Evolutionary conservation across 2,888 invertebrate genomes (phyloP), one percentile per base, ranked within the genome.

Genomic region (Plebejus anna): DNA sequence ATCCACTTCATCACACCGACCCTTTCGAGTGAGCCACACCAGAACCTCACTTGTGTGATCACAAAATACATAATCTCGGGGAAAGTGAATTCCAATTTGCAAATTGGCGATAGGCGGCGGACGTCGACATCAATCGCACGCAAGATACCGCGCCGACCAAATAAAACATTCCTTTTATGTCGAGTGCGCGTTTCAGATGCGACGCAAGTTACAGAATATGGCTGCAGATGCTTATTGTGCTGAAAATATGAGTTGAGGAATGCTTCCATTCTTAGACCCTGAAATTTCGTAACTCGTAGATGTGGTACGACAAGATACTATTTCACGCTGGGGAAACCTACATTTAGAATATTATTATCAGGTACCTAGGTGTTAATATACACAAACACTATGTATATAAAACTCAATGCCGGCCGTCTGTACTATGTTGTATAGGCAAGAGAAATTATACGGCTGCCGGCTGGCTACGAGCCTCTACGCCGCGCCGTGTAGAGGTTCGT

Each of bases 101-200:
- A 76, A 78, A 79, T 79, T 75, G 77, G 59, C 75, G 76, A 75
- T 75, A 32, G 51, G 61, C 28, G 47, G 59, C 57, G 42, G 42
- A 78, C 61, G 79, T 76, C 77, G 76, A 77, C 76, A 79, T 87
- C 87, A 87, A 88, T 88, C 88, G 87, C 71, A 76, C 13, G 57
- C 76, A 76, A 82, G 82, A 82, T 84, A 84, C 84, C 87, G 87
- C 84, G 81, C 80, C 81, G 80, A 82, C 84, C 83, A 86, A 86
- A 88, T 89, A 89, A 90, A 90, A 87, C 87, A 90, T 90, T 89
- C 89, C 83, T 88, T 86, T 88, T 82, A 81, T 81, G 79, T 86
- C 81, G 84, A 86, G 83, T 84, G 84, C 81, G 79, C 81, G 82
- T 77, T 81, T 77, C 13, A 75, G 0, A 9, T 75, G 22, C 80